A percentile compares a stretch with the other conserved stretches of the same genome.
Conservation (phyloP, 2,888 invertebrate genomes). For the Galeruca laticollis region DNA sequence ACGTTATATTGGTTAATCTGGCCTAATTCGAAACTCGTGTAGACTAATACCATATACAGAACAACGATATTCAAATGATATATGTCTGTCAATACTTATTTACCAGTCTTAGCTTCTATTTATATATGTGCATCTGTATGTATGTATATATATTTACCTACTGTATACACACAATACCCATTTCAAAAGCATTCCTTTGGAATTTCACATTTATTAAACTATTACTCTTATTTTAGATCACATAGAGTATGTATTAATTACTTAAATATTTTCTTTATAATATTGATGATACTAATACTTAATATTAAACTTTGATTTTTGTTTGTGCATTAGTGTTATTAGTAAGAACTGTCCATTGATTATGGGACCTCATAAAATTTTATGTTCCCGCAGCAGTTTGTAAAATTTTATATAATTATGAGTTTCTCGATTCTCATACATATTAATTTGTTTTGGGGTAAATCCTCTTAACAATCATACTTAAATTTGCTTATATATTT, state of each 20-base stretch:
- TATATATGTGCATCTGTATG: conserved; percentile 51
- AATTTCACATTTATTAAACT: conserved; percentile 19
- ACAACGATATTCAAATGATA: conserved; percentile 67
- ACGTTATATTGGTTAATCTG: conserved; percentile 64
- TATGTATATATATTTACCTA: conserved; percentile 33
- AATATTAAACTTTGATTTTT: background rate
- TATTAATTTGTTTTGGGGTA: background rate
- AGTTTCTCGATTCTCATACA: conserved; percentile 6
- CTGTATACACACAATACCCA: conserved; percentile 32
- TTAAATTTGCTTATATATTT: conserved; percentile 20
- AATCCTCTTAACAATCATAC: conserved; percentile 11
- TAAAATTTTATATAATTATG: background rate
- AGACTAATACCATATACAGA: conserved; percentile 68
- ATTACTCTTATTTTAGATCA: conserved; percentile 27
- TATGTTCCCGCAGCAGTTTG: background rate
- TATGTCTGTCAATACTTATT: conserved; percentile 66
- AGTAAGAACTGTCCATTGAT: background rate
- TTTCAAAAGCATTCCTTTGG: conserved; percentile 35
- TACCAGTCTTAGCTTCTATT: conserved; percentile 66
- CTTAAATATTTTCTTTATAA: background rate
- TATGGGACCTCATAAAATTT: background rate
- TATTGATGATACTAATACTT: background rate
- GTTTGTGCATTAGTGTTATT: background rate
- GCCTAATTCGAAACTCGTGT: conserved; percentile 68
- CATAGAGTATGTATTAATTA: background rate